Evolutionary conservation across 2,113 vertebrate species (phyloP), one percentile per base, ranked within the genome.

Genomic region (Sebastes schlegelii): DNA sequence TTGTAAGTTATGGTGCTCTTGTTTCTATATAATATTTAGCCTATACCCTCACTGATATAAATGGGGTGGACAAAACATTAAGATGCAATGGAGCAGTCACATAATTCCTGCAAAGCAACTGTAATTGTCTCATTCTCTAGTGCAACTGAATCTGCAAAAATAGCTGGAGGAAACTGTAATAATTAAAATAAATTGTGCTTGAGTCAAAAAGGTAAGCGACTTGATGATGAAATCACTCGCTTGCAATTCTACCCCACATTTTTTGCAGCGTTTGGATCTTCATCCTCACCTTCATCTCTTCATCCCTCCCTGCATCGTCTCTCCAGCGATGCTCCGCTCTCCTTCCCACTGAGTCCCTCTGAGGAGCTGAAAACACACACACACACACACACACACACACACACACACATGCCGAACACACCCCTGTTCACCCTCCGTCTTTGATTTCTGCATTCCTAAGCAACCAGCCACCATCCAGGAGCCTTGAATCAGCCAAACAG

Each of bases 381-480:
- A 2, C 10, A 12, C 42, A 13, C 64, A 23, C 64, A 7, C 45
- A 4, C 43, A 12, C n/a, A 12, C 64, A 63, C 52, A 63, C 49
- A 67, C 67, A 60, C 71, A 80, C 68, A 73, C 66, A 62, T 75
- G 55, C 55, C 3, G 26, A 34, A 80, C 45, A 54, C 74, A 34
- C 46, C 61, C 4, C 42, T 8, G 54, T 62, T 52, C 65, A 71
- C n/a, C 12, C 66, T 7, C 4, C 69, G 58, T 61, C 79, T 88
- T 94, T 91, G 92, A 91, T 94, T 91, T 86, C 79, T 91, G 89
- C 83, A 87, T 85, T 88, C 83, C 83, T 76, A 26, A 85, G 84
- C 69, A 85, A 66, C 52, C 63, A 34, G 63, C 55, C 26, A 0
- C 70, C 69, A 21, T 52, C 43, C 83, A 67, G 66, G 60, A 86